Evolutionary conservation across 2,888 invertebrate species (phyloP).

Genomic region (Scotopteryx bipunctaria): DNA sequence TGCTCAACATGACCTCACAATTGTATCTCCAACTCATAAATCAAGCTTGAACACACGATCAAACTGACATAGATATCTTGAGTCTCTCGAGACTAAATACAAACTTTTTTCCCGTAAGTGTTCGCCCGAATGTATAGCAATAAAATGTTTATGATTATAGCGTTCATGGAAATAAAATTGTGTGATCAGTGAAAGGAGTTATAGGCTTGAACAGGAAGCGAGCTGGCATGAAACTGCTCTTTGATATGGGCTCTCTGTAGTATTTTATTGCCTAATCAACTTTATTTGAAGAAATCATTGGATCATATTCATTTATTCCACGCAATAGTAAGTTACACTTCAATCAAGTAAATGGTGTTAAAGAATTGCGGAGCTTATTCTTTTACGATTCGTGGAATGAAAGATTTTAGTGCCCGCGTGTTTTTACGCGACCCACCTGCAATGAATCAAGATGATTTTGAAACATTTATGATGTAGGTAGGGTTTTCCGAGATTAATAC

Average conservation of each 20-base stretch:
- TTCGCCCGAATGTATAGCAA: conserved; percentile 71
- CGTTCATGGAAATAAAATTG: conserved; percentile 76
- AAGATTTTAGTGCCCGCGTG: conserved; percentile 39
- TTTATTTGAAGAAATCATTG: conserved; percentile 50
- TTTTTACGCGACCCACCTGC: conserved; percentile 36
- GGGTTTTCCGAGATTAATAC: neutral
- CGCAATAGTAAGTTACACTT: conserved; percentile 33
- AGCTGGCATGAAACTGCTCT: conserved; percentile 48
- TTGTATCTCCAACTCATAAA: conserved; percentile 66
- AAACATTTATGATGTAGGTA: neutral
- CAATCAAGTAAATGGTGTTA: conserved; percentile 34
- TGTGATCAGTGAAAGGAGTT: conserved; percentile 67
- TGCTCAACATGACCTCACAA: conserved; percentile 35
- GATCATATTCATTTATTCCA: conserved; percentile 38
- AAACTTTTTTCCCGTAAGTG: conserved; percentile 53
- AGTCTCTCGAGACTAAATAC: conserved; percentile 57
- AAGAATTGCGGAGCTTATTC: conserved; percentile 26
- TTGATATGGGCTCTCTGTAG: conserved; percentile 51
- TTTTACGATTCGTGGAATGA: conserved; percentile 33
- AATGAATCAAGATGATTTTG: conserved; percentile 8
- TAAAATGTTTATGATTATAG: conserved; percentile 80
- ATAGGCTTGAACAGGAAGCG: conserved; percentile 52
- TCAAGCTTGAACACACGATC: conserved; percentile 70
- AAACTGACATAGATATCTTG: conserved; percentile 70
- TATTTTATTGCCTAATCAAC: conserved; percentile 49